These are phyloP conservation scores for Nebria brevicollis DNA, from an alignment of 2,888 invertebrate species.

Conservation along the genomic window DNA sequence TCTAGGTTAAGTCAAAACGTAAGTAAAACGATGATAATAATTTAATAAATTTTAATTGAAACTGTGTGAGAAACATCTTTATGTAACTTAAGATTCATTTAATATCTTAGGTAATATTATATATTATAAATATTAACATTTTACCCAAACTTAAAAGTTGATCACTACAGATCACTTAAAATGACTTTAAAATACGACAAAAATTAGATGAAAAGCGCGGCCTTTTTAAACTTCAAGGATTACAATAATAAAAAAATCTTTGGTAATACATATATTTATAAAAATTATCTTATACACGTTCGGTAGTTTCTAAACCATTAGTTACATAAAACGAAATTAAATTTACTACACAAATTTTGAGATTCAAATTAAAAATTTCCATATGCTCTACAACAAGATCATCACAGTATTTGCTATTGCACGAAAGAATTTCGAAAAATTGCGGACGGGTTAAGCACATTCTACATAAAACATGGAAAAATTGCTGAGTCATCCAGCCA, in stretches of 20 bases:
- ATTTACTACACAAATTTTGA: slow-evolving; percentile 31
- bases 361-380: slow-evolving; percentile 28
- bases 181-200: no score
- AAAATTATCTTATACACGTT: slow-evolving; percentile 30
- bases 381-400: slow-evolving; percentile 34
- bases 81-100: no score
- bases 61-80: no score
- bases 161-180: no score
- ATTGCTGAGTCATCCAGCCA: slow-evolving; percentile 78
- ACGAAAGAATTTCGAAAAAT: slow-evolving; percentile 35
- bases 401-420: slow-evolving; percentile 20
- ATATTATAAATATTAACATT: no score
- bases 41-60: no score
- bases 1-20: background rate
- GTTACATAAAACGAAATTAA: slow-evolving; percentile 33
- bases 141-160: no score
- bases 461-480: slow-evolving; percentile 70
- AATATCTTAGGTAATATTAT: no score
- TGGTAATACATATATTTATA: background rate
- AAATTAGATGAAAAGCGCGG: no score
- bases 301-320: slow-evolving; percentile 31
- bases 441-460: slow-evolving; percentile 32
- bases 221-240: background rate
- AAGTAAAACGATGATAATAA: background rate
- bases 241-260: background rate